Evolutionary conservation across 2,888 invertebrate species (phyloP).

Genomic region (Antitype chi): DNA sequence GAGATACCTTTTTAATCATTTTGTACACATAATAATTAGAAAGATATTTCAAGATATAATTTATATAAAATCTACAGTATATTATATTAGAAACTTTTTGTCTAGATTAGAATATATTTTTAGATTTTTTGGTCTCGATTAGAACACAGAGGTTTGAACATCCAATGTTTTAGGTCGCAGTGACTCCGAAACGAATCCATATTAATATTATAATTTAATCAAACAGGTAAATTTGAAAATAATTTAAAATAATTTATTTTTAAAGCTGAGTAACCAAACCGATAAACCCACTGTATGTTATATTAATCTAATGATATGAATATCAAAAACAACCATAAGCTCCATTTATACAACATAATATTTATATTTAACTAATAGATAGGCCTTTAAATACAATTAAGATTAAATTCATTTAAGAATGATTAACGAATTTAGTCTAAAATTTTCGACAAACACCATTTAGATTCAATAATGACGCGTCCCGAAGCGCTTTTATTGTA

Average conservation of each 20-base stretch:
- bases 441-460: slow-evolving; percentile 76
- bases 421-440: slow-evolving; percentile 57
- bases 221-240: slow-evolving; percentile 39
- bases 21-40: slow-evolving; percentile 25
- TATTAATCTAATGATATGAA: slow-evolving; percentile 46
- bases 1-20: neutral
- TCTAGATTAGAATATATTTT: slow-evolving; percentile 38
- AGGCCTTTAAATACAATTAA: slow-evolving; percentile 45
- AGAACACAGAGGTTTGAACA: slow-evolving; percentile 67
- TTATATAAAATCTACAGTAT: slow-evolving; percentile 72
- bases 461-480: slow-evolving; percentile 79
- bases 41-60: slow-evolving; percentile 19
- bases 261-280: slow-evolving; percentile 70
- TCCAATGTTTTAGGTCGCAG: slow-evolving; percentile 47
- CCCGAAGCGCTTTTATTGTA: slow-evolving; percentile 73
- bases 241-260: slow-evolving; percentile 40
- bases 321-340: slow-evolving; percentile 43
- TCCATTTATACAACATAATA: slow-evolving; percentile 40
- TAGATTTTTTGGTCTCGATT: slow-evolving; percentile 69
- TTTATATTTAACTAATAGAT: slow-evolving; percentile 44
- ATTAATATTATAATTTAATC: slow-evolving; percentile 20
- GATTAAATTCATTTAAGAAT: slow-evolving; percentile 69
- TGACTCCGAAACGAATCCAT: slow-evolving; percentile 41
- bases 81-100: slow-evolving; percentile 52
- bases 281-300: slow-evolving; percentile 30